A percentile compares a stretch with the other conserved stretches of the same genome.
These are phyloP conservation scores for Equus przewalskii DNA, from an alignment of 2,113 vertebrate genomes.

Conservation along the genomic window DNA sequence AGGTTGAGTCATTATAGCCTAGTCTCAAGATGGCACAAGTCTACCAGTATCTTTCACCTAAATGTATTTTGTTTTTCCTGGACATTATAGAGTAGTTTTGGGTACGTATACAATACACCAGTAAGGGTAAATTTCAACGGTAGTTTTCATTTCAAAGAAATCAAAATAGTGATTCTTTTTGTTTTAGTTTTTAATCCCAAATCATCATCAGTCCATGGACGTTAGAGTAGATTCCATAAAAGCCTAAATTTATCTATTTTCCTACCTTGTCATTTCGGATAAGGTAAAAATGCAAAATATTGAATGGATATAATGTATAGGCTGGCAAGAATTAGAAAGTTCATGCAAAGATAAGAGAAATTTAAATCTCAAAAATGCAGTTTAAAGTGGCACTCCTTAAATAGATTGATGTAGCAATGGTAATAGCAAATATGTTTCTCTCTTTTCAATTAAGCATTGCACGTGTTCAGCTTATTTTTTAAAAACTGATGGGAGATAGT, in stretches of 20 bases:
- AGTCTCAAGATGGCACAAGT: neutral
- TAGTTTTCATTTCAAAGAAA: slow-evolving; percentile 33
- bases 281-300: neutral
- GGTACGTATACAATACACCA: neutral
- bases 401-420: neutral
- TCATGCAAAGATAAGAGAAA: neutral
- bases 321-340: slow-evolving; percentile 34
- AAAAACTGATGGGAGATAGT: neutral
- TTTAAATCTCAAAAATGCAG: slow-evolving; percentile 50
- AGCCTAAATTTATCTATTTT: slow-evolving; percentile 5
- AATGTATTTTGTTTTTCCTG: neutral
- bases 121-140: neutral
- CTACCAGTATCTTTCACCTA: neutral
- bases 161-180: neutral
- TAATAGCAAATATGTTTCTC: slow-evolving; percentile 29
- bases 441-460: neutral
- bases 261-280: neutral
- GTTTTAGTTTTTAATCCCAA: neutral
- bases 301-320: neutral
- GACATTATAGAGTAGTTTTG: neutral
- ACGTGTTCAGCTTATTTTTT: neutral
- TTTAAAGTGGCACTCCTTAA: slow-evolving; percentile 1
- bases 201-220: neutral
- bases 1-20: neutral
- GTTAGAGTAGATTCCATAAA: neutral